Evolutionary conservation across 2,888 invertebrate genomes (phyloP).

Genomic region (Phortica magna): DNA sequence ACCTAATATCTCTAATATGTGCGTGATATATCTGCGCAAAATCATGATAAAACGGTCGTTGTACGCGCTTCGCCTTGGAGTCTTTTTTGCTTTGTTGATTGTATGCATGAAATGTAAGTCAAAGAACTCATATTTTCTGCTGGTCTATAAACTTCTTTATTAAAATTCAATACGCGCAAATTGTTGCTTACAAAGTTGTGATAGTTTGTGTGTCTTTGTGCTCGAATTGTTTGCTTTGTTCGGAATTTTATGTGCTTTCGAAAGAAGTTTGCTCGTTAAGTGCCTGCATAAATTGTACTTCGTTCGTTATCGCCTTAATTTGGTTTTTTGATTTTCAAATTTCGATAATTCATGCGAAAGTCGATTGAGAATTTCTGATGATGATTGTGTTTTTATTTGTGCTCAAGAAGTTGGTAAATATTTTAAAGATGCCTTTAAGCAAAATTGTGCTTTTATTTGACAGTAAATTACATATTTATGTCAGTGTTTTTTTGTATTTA

Average conservation of each 20-base stretch:
- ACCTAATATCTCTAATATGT: background rate
- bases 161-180: background rate
- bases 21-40: background rate
- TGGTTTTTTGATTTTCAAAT: too few relatives aligned
- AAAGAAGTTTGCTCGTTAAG: slow-evolving; percentile 14
- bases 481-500: background rate
- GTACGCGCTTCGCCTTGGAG: background rate
- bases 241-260: background rate
- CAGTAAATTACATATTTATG: background rate
- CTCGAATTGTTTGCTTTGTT: background rate
- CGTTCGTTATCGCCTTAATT: background rate
- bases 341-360: background rate
- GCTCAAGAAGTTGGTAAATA: background rate
- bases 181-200: slow-evolving; percentile 22
- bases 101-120: background rate
- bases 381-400: slow-evolving; percentile 11
- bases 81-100: background rate
- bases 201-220: slow-evolving; percentile 9
- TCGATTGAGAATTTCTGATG: slow-evolving; percentile 4
- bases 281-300: background rate
- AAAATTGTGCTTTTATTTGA: slow-evolving; percentile 1
- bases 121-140: slow-evolving; percentile 15
- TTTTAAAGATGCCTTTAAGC: background rate
- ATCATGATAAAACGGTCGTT: background rate
- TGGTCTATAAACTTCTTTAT: background rate